Percentiles rank a stretch among this genome's conserved stretches.
These are phyloP conservation scores for Conus canariensis DNA, from an alignment of 2,888 invertebrate genomes.

Conservation along the genomic window DNA sequence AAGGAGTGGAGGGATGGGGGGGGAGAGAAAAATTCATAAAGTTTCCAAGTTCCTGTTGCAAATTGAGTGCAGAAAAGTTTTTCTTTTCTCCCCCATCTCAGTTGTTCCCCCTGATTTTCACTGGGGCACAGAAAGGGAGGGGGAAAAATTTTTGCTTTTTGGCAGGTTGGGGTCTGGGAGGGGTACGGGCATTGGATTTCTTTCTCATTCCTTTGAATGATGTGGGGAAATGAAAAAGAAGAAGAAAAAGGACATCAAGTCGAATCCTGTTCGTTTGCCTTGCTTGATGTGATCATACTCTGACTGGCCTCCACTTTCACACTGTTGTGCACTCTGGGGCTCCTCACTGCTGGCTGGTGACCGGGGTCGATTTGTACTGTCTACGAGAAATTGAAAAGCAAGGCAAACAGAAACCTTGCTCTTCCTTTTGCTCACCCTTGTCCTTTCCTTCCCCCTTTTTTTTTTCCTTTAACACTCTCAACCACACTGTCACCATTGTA, in stretches of 20 bases:
- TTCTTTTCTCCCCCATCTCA: no score
- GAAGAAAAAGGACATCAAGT: not conserved
- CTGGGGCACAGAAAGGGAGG: not conserved
- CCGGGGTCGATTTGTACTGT: not conserved
- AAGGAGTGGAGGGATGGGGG: not conserved
- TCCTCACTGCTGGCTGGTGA: conserved; percentile 38
- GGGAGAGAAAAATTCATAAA: no score
- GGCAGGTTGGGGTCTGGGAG: no score
- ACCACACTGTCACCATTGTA: no score
- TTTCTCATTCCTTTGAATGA: not conserved
- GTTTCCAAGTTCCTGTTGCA: no score
- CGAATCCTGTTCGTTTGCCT: not conserved
- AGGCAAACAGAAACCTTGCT: not conserved
- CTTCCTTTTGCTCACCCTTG: not conserved
- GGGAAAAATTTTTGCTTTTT: not conserved
- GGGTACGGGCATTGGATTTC: no score
- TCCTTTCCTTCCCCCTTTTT: not conserved
- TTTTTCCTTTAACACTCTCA: not conserved
- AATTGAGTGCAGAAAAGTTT: no score
- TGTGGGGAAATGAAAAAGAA: not conserved
- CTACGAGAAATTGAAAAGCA: not conserved
- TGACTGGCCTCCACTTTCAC: conserved; percentile 65
- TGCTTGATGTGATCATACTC: not conserved
- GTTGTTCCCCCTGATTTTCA: no score
- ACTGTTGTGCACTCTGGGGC: conserved; percentile 64